A percentile compares a stretch with the other conserved stretches of the same genome.
Evolutionary conservation across 2,888 invertebrate species (phyloP).

Genomic region (Epirrhoe alternata): DNA sequence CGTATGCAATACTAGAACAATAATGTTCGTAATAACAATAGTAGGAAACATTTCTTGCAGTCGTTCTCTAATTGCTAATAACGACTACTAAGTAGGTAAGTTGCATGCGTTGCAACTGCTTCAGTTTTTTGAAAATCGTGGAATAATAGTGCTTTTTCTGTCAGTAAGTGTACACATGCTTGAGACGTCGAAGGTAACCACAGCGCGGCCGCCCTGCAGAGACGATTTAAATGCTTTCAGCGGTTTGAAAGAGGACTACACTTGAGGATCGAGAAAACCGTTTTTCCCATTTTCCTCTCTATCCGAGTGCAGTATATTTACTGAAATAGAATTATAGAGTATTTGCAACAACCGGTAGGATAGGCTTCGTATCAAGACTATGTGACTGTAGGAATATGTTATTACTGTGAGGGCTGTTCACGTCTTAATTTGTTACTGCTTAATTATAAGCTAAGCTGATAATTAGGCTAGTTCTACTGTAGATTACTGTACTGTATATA

Average conservation of each 20-base stretch:
- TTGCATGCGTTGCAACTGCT: neutral
- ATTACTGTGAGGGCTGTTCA: too few relatives aligned
- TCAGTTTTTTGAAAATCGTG: neutral
- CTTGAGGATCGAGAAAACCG: slow-evolving; percentile 17
- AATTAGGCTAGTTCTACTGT: too few relatives aligned
- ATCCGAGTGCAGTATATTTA: neutral
- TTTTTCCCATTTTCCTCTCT: slow-evolving; percentile 8
- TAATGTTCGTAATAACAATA: neutral
- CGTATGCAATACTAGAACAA: too few relatives aligned
- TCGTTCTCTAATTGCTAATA: neutral
- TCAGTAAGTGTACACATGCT: slow-evolving; percentile 12
- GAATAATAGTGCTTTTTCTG: neutral
- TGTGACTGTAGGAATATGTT: too few relatives aligned
- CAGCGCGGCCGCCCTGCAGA: neutral
- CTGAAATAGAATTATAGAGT: neutral
- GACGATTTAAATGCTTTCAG: slow-evolving; percentile 25
- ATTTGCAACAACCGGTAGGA: neutral
- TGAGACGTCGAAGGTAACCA: slow-evolving; percentile 20
- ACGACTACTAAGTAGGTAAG: neutral
- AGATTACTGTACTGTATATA: too few relatives aligned
- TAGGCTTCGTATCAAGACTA: too few relatives aligned
- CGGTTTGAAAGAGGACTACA: slow-evolving; percentile 6
- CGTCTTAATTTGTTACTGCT: too few relatives aligned
- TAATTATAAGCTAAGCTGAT: too few relatives aligned
- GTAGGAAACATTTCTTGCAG: neutral